Evolutionary conservation across 2,888 invertebrate species (phyloP).

Genomic region (Acrobasis suavella): DNA sequence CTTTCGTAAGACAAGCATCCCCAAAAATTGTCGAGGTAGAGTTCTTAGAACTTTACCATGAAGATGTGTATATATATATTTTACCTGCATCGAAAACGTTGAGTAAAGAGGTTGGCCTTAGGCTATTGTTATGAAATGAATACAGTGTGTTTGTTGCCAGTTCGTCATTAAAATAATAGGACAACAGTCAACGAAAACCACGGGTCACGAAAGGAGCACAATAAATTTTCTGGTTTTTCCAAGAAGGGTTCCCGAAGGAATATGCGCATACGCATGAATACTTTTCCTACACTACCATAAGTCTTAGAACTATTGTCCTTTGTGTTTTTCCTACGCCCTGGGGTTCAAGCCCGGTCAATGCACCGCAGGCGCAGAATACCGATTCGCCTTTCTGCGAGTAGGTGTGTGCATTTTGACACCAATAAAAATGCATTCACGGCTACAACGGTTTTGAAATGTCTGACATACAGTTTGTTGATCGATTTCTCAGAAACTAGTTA

Average conservation of each 20-base stretch:
- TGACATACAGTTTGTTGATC: constrained; percentile 8
- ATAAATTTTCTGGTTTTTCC: not conserved
- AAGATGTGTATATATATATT: too few species aligned
- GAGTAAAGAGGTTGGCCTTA: too few species aligned
- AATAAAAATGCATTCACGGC: constrained; percentile 31
- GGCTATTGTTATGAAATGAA: too few species aligned
- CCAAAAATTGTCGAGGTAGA: too few species aligned
- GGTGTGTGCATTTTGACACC: constrained; percentile 39
- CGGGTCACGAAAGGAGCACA: too few species aligned
- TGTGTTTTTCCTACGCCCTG: constrained; percentile 19
- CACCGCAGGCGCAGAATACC: constrained; percentile 38
- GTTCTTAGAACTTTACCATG: too few species aligned
- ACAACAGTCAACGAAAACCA: too few species aligned
- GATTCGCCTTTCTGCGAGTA: constrained; percentile 34
- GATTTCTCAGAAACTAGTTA: not conserved
- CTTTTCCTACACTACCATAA: not conserved
- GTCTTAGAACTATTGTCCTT: constrained; percentile 11
- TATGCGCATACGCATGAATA: not conserved
- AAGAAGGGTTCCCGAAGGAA: not conserved
- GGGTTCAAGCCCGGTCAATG: constrained; percentile 46
- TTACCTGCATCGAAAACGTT: too few species aligned
- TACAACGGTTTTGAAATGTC: constrained; percentile 20
- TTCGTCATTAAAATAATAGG: too few species aligned
- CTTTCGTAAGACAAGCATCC: too few species aligned
- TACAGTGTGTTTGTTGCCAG: too few species aligned